phyloP scores from a whole-genome alignment of 2,888 invertebrate species.

The Seladonia tumulorum region DNA sequence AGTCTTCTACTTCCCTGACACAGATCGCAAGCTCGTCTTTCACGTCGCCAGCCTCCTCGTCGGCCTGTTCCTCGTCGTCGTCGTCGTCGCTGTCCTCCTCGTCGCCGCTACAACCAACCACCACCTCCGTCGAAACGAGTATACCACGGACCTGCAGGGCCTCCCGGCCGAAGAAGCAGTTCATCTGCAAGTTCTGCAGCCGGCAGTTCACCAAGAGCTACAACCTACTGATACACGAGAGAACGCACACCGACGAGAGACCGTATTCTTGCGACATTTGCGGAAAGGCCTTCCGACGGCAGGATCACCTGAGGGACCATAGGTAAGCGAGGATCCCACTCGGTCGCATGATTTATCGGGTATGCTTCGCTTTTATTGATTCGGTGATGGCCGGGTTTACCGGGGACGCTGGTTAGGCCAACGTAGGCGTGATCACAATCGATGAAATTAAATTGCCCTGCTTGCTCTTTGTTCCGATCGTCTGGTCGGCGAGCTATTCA shows the following conservation, averaged over 20 bases:
- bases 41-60: slow-evolving; percentile 59
- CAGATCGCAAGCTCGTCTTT: slow-evolving; percentile 47
- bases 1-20: slow-evolving; percentile 34
- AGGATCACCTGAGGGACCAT: slow-evolving; percentile 98
- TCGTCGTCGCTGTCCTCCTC: slow-evolving; percentile 65
- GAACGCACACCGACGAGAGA: slow-evolving; percentile 98
- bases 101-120: slow-evolving; percentile 71
- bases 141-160: slow-evolving; percentile 79
- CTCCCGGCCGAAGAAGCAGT: slow-evolving; percentile 92
- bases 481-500: not conserved
- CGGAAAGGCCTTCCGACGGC: slow-evolving; percentile 98
- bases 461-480: not conserved
- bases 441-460: not conserved
- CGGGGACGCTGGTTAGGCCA: not conserved
- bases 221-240: slow-evolving; percentile 99
- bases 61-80: slow-evolving; percentile 65
- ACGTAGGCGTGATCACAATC: slow-evolving; percentile 3
- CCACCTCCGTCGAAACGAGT: slow-evolving; percentile 72
- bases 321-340: slow-evolving; percentile 87
- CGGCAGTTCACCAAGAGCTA: slow-evolving; percentile 99
- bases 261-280: slow-evolving; percentile 99
- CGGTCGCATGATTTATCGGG: not conserved
- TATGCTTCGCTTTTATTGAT: slow-evolving; percentile 26
- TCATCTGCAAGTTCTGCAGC: slow-evolving; percentile 99
- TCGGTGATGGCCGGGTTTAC: not conserved